These are phyloP conservation scores for Oscheius myriophilus DNA, from an alignment of 2,888 invertebrate genomes.

Conservation along the genomic window DNA sequence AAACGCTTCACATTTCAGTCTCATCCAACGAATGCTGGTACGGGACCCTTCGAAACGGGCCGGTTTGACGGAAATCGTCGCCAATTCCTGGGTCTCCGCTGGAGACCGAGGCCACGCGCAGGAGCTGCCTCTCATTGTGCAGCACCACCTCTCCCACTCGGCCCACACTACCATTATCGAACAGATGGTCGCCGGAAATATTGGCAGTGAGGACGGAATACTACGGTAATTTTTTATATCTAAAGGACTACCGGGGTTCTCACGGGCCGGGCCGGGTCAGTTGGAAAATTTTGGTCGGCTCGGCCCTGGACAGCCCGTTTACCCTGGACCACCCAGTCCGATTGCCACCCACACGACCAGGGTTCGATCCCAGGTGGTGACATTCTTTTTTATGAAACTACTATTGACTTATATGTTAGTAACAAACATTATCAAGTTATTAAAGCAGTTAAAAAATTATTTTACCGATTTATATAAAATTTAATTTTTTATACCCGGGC, in stretches of 20 bases:
- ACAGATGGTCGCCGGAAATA: slow-evolving; percentile 93
- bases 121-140: slow-evolving; percentile 77
- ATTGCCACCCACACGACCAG: too few species aligned
- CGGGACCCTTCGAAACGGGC: slow-evolving; percentile 91
- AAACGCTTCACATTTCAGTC: slow-evolving; percentile 73
- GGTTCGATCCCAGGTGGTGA: neutral
- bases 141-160: slow-evolving; percentile 88
- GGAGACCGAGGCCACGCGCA: slow-evolving; percentile 68
- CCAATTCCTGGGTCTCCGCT: slow-evolving; percentile 76
- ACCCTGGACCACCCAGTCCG: too few species aligned
- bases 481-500: too few species aligned
- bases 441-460: too few species aligned
- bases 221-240: slow-evolving; percentile 76
- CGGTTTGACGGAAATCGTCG: slow-evolving; percentile 85
- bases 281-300: too few species aligned
- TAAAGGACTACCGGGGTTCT: too few species aligned
- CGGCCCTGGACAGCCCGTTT: too few species aligned
- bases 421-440: too few species aligned
- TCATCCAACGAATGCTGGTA: slow-evolving; percentile 91
- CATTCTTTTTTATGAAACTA: slow-evolving; percentile 12
- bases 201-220: slow-evolving; percentile 92
- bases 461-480: too few species aligned
- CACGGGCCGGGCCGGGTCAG: too few species aligned
- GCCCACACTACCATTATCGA: slow-evolving; percentile 88
- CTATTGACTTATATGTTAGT: too few species aligned